These are phyloP conservation scores for Chloebia gouldiae DNA, from an alignment of 2,113 vertebrate genomes.

Conservation along the genomic window DNA sequence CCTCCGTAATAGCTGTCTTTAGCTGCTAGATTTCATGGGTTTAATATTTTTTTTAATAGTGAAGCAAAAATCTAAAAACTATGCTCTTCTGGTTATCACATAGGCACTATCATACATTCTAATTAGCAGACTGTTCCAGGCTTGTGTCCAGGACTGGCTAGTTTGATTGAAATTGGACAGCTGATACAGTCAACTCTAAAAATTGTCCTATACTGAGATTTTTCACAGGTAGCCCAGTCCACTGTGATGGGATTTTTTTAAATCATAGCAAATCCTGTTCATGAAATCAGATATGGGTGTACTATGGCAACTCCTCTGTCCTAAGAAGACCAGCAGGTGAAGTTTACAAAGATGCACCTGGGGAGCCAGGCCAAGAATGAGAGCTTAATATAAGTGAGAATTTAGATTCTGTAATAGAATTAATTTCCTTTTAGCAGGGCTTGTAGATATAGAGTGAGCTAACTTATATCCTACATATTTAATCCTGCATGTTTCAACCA, in stretches of 20 bases:
- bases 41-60: neutral
- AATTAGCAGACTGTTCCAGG: neutral
- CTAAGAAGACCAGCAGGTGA: neutral
- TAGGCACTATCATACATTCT: neutral
- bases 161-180: neutral
- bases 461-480: neutral
- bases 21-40: neutral
- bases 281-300: neutral
- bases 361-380: neutral
- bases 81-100: neutral
- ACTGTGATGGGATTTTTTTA: neutral
- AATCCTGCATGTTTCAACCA: neutral
- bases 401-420: neutral
- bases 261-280: neutral
- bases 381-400: neutral
- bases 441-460: neutral
- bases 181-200: neutral
- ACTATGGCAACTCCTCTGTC: neutral
- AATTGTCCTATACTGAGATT: neutral
- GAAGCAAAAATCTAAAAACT: neutral
- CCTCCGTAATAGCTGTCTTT: constrained; percentile 12
- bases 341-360: neutral
- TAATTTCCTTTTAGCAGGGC: neutral
- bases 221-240: neutral
- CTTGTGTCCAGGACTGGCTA: neutral